phyloP scores from a whole-genome alignment of 1,140 invertebrate genomes.

The Ylistrum balloti region DNA sequence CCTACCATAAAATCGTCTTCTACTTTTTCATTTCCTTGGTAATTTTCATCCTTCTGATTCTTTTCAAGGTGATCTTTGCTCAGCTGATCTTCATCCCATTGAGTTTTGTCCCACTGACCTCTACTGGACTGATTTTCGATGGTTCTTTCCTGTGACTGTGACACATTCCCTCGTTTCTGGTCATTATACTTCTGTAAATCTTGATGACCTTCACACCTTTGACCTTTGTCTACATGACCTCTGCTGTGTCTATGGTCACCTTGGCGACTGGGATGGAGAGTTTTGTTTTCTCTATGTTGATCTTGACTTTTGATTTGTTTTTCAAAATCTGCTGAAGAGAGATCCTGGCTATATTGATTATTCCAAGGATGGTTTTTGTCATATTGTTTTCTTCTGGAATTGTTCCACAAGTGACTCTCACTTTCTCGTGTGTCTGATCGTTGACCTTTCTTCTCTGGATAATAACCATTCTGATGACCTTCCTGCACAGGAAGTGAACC shows the following conservation, averaged over 20 bases:
- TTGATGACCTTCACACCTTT: neutral
- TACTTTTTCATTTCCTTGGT: neutral
- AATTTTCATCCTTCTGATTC: neutral
- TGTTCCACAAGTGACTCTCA: constrained; percentile 1
- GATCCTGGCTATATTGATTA: neutral
- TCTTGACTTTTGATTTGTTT: neutral
- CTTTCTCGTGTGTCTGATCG: neutral
- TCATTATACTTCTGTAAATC: neutral
- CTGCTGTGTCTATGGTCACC: neutral
- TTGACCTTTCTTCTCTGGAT: neutral
- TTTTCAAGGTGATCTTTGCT: neutral
- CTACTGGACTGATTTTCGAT: neutral
- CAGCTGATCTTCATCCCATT: neutral
- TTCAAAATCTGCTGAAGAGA: neutral
- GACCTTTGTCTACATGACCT: neutral
- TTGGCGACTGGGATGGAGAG: neutral
- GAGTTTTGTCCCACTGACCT: neutral
- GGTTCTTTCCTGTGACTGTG: neutral
- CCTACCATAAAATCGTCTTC: constrained; percentile 1
- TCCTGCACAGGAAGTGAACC: neutral
- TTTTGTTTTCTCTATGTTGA: neutral
- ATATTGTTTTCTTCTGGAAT: neutral
- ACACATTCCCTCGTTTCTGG: neutral
- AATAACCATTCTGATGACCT: neutral
- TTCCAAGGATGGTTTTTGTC: neutral